Conservation (phyloP, 2,113 vertebrate species). For the Cygnus atratus region DNA sequence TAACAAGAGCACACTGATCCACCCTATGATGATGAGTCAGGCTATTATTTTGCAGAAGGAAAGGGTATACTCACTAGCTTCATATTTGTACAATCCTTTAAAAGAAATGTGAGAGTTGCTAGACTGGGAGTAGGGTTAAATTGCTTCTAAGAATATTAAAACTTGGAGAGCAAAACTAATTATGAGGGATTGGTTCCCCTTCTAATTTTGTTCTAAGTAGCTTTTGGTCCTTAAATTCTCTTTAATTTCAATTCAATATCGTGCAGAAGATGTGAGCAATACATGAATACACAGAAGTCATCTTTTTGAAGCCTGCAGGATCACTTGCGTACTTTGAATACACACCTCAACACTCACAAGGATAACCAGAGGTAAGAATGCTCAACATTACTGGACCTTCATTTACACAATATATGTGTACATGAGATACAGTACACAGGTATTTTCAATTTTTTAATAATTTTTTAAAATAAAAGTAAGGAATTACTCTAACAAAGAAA, state of each 20-base stretch:
- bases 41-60: not conserved
- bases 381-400: not conserved
- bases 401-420: not conserved
- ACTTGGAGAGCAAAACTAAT: not conserved
- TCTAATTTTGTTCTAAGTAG: not conserved
- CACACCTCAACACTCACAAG: not conserved
- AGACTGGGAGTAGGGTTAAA: not conserved
- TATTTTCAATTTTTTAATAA: not conserved
- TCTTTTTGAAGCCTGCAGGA: not conserved
- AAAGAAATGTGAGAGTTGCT: not conserved
- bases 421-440: not conserved
- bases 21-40: not conserved
- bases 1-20: not conserved
- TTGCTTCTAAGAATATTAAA: not conserved
- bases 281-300: not conserved
- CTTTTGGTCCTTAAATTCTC: not conserved
- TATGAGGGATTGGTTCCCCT: not conserved
- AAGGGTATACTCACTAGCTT: not conserved
- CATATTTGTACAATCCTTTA: not conserved
- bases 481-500: not conserved
- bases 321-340: not conserved
- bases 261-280: not conserved
- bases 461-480: not conserved
- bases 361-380: not conserved
- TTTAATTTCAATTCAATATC: not conserved